phyloP scores from a whole-genome alignment of 2,797 vertebrate genomes.

The Lophotriccus pileatus region DNA sequence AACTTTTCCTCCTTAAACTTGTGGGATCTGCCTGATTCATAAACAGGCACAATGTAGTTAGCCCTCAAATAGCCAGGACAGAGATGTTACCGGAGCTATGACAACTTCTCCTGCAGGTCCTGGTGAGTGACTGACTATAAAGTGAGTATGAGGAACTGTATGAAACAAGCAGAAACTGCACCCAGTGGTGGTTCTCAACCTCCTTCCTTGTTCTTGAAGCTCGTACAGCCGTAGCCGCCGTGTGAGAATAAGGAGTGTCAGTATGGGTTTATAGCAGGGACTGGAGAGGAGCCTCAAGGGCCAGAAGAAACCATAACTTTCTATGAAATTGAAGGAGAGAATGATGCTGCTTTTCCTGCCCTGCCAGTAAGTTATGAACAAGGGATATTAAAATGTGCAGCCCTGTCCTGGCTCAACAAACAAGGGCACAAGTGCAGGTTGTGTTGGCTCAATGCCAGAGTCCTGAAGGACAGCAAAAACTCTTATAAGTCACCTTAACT shows the following conservation, averaged over 20 bases:
- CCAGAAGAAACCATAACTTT: slow-evolving; percentile 82
- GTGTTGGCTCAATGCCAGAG: neutral
- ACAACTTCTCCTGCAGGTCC: slow-evolving; percentile 86
- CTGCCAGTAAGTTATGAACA: slow-evolving; percentile 75
- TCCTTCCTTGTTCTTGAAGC: slow-evolving; percentile 17
- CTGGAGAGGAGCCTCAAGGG: slow-evolving; percentile 60
- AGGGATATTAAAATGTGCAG: neutral
- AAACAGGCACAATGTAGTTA: slow-evolving; percentile 83
- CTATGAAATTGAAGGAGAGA: slow-evolving; percentile 81
- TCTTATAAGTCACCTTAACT: neutral
- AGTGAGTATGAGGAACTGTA: neutral
- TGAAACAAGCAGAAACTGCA: neutral
- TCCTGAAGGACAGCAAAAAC: neutral
- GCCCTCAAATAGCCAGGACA: slow-evolving; percentile 83
- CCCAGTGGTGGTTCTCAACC: neutral
- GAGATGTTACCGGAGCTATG: slow-evolving; percentile 86
- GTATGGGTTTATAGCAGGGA: slow-evolving; percentile 79
- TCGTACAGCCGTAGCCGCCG: slow-evolving; percentile 79
- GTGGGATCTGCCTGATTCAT: slow-evolving; percentile 81
- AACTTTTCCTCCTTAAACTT: slow-evolving; percentile 24
- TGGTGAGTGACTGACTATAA: slow-evolving; percentile 76
- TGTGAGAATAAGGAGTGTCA: slow-evolving; percentile 86
- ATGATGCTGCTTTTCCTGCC: slow-evolving; percentile 74
- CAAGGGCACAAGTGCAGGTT: too few species aligned
- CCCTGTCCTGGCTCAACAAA: neutral